Percentiles rank a stretch among this genome's conserved stretches.
These are phyloP conservation scores for Carcharodon carcharias DNA, from an alignment of 2,797 vertebrate species.

Conservation along the genomic window DNA sequence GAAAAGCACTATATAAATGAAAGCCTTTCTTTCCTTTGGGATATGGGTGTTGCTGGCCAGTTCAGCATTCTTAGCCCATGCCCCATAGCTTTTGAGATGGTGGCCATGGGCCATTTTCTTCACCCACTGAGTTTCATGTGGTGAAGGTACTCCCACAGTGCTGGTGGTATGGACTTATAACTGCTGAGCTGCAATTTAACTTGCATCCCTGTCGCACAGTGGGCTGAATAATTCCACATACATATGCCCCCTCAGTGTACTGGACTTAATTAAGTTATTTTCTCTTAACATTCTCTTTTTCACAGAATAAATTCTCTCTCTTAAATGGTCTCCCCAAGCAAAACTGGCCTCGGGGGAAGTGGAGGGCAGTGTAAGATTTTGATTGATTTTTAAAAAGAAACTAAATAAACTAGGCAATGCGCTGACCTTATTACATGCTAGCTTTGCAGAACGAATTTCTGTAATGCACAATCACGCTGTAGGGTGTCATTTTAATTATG, in stretches of 20 bases:
- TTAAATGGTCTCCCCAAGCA: not conserved
- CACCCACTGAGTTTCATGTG: not conserved
- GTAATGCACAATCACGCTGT: not conserved
- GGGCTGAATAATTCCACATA: not conserved
- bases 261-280: not conserved
- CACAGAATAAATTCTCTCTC: not conserved
- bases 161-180: not conserved
- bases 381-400: not conserved
- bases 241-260: not conserved
- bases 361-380: not conserved
- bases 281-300: not conserved
- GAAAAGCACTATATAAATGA: too few relatives aligned
- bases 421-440: not conserved
- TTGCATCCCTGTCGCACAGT: not conserved
- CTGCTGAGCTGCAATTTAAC: not conserved
- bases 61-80: too few relatives aligned
- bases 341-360: not conserved
- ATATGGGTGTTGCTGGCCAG: too few relatives aligned
- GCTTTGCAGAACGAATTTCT: not conserved
- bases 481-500: conserved; percentile 7
- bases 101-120: not conserved
- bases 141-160: not conserved
- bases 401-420: not conserved
- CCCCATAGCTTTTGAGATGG: not conserved
- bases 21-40: too few relatives aligned